phyloP scores from a whole-genome alignment of 2,113 vertebrate species.

The Suncus etruscus region DNA sequence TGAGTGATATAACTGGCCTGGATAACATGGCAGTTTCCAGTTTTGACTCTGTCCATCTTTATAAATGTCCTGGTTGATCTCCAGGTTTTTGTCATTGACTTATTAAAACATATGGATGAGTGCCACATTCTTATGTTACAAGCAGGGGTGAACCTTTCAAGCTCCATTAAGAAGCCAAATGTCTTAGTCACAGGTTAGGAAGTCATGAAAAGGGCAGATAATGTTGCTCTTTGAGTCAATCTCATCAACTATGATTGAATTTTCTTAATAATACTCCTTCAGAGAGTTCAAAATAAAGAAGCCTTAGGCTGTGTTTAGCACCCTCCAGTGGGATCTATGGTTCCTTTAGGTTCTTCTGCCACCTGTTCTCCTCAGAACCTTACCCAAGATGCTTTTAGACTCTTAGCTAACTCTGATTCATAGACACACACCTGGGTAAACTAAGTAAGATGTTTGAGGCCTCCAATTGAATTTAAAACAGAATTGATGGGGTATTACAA shows the following conservation, averaged over 20 bases:
- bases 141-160: constrained; percentile 7
- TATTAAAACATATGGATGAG: neutral
- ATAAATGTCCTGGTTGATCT: neutral
- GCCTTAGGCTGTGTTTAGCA: neutral
- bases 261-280: constrained; percentile 34
- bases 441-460: neutral
- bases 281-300: neutral
- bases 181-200: constrained; percentile 62
- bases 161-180: constrained; percentile 15
- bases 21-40: neutral
- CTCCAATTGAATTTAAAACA: constrained; percentile 6
- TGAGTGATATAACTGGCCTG: neutral
- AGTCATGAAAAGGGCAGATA: neutral
- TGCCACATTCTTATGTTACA: neutral
- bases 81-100: neutral
- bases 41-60: too few relatives aligned
- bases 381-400: neutral
- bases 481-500: constrained; percentile 33
- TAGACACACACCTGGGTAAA: constrained; percentile 64
- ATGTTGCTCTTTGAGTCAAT: neutral
- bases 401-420: constrained; percentile 49
- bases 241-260: neutral
- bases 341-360: constrained; percentile 66
- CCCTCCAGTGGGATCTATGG: neutral
- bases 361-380: constrained; percentile 47